A percentile compares a stretch with the other conserved stretches of the same genome.
Conservation (phyloP, 2,113 vertebrate genomes). For the Hydropotes inermis region DNA sequence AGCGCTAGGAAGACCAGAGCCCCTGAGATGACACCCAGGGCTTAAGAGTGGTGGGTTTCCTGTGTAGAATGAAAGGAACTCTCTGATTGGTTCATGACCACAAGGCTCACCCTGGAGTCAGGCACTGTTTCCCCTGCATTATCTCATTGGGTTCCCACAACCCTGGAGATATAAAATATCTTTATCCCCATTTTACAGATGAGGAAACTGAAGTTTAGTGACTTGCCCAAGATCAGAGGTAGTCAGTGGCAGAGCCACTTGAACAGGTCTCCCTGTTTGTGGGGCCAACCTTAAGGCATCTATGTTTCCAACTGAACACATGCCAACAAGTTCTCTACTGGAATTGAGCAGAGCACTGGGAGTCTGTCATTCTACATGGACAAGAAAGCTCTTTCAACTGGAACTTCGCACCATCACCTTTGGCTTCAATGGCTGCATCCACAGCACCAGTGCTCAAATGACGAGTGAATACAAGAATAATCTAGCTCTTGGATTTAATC, state of each 20-base stretch:
- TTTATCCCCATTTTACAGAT: neutral
- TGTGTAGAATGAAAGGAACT: neutral
- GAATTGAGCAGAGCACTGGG: neutral
- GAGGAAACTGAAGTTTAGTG: constrained; percentile 9
- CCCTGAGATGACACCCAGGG: neutral
- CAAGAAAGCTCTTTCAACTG: neutral
- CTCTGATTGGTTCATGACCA: neutral
- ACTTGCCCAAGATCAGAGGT: neutral
- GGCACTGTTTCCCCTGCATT: neutral
- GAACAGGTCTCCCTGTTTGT: neutral
- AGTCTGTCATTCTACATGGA: neutral
- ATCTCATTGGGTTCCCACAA: neutral
- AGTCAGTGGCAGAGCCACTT: neutral
- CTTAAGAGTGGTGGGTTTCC: constrained; percentile 22
- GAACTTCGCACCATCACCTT: neutral
- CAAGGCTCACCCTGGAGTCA: neutral
- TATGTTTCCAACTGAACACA: neutral
- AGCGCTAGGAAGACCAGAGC: neutral
- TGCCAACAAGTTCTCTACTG: neutral
- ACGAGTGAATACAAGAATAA: neutral
- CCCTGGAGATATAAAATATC: neutral
- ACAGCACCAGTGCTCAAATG: neutral
- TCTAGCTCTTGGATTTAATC: neutral
- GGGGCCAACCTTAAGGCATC: neutral
- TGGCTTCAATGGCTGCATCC: neutral